A percentile compares a stretch with the other conserved stretches of the same genome.
Evolutionary conservation across 2,797 vertebrate species (phyloP).

Genomic region (Manis javanica): DNA sequence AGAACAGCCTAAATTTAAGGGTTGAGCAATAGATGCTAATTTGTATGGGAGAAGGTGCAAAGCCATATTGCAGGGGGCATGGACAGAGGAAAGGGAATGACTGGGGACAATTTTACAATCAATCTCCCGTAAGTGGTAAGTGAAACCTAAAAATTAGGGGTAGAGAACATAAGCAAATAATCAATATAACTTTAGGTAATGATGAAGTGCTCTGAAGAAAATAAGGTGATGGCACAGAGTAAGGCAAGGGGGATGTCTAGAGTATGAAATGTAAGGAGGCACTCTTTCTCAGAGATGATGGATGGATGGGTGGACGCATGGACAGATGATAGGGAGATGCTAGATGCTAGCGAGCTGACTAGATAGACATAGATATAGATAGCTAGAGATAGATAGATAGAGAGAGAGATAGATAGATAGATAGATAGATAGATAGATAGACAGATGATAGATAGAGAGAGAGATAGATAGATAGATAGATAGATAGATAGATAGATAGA

Average conservation of each 20-base stretch:
- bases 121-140: background rate
- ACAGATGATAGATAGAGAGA: fast-evolving
- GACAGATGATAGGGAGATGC: background rate
- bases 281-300: background rate
- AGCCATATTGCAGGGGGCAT: background rate
- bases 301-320: background rate
- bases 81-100: background rate
- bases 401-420: fast-evolving
- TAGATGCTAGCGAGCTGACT: background rate
- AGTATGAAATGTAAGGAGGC: background rate
- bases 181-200: background rate
- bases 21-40: background rate
- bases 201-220: background rate
- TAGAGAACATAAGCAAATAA: background rate
- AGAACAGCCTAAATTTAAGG: too few relatives aligned
- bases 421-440: fast-evolving
- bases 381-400: background rate
- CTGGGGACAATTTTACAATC: background rate
- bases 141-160: background rate
- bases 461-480: background rate
- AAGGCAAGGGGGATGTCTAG: too few relatives aligned
- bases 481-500: background rate
- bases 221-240: background rate
- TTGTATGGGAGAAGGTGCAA: background rate
- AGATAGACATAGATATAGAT: background rate